Evolutionary conservation across 2,113 vertebrate genomes (phyloP).

Genomic region (Hepsetus odoe): DNA sequence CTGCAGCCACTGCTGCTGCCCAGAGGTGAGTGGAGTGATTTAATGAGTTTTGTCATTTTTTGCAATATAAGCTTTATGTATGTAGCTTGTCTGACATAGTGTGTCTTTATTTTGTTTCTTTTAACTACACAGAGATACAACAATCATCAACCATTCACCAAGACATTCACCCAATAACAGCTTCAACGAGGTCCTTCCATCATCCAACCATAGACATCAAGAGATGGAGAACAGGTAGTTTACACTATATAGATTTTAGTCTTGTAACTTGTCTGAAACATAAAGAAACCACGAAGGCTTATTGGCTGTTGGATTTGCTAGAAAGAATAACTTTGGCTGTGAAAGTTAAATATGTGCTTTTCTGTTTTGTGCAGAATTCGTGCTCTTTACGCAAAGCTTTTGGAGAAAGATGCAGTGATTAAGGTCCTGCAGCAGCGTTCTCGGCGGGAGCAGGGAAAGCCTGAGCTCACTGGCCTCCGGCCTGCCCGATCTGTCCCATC

Average conservation of each 20-base stretch:
- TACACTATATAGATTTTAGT: background rate
- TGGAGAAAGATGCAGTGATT: slow-evolving; percentile 95
- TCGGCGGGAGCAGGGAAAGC: slow-evolving; percentile 80
- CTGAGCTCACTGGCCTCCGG: slow-evolving; percentile 79
- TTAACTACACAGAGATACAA: slow-evolving; percentile 83
- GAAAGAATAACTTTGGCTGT: background rate
- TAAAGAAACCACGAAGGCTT: too few relatives aligned
- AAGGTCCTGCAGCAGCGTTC: slow-evolving; percentile 95
- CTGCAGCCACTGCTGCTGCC: slow-evolving; percentile 90
- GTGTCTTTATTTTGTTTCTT: background rate
- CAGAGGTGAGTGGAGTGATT: slow-evolving; percentile 73
- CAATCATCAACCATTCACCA: slow-evolving; percentile 94
- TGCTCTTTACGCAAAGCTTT: slow-evolving; percentile 88
- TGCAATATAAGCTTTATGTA: background rate
- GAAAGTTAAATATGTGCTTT: slow-evolving; percentile 11
- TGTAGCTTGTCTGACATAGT: background rate
- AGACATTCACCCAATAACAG: slow-evolving; percentile 90
- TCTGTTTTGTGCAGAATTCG: slow-evolving; percentile 78
- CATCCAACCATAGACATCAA: slow-evolving; percentile 85
- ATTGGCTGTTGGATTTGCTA: background rate
- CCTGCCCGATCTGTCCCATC: slow-evolving; percentile 90
- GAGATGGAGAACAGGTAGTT: slow-evolving; percentile 96
- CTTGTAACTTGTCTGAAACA: too few relatives aligned
- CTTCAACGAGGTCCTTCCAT: slow-evolving; percentile 88
- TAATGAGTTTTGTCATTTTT: background rate